phyloP scores from a whole-genome alignment of 2,888 invertebrate genomes.

The Melanostoma scalare region DNA sequence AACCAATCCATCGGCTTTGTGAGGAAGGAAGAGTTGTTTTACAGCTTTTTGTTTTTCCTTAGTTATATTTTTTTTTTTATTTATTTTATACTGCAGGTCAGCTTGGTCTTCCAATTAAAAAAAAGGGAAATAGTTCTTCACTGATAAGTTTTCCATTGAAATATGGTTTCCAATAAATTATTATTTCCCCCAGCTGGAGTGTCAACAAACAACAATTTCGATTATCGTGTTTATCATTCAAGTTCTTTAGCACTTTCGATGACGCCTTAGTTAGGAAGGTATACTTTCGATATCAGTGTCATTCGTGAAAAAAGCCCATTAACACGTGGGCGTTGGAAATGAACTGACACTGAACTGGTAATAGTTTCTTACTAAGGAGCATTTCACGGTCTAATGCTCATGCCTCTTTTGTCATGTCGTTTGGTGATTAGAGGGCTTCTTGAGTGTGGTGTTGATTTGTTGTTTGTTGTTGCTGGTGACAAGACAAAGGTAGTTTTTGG shows the following conservation, averaged over 20 bases:
- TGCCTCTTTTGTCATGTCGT: constrained; percentile 24
- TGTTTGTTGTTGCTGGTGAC: neutral
- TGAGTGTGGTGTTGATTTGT: neutral
- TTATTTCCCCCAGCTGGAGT: neutral
- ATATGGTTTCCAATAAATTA: neutral
- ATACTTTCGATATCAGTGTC: constrained; percentile 28
- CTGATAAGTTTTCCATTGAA: neutral
- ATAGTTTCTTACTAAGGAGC: constrained; percentile 27
- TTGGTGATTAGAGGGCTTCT: constrained; percentile 42
- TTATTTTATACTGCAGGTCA: neutral
- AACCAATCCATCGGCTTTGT: constrained; percentile 6
- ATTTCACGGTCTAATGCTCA: constrained; percentile 25
- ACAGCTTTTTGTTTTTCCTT: neutral
- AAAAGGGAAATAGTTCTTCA: neutral
- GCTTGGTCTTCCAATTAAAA: neutral
- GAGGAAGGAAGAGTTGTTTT: constrained; percentile 10
- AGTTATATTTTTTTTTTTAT: no score
- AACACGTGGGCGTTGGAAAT: constrained; percentile 38
- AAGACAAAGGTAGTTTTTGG: neutral
- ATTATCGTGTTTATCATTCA: neutral
- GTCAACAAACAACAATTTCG: neutral
- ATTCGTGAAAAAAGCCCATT: constrained; percentile 52
- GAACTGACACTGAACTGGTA: constrained; percentile 44
- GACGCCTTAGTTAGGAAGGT: neutral
- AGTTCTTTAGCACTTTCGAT: constrained; percentile 28